These are phyloP conservation scores for Notothenia coriiceps DNA, from an alignment of 2,113 vertebrate species.

Conservation along the genomic window DNA sequence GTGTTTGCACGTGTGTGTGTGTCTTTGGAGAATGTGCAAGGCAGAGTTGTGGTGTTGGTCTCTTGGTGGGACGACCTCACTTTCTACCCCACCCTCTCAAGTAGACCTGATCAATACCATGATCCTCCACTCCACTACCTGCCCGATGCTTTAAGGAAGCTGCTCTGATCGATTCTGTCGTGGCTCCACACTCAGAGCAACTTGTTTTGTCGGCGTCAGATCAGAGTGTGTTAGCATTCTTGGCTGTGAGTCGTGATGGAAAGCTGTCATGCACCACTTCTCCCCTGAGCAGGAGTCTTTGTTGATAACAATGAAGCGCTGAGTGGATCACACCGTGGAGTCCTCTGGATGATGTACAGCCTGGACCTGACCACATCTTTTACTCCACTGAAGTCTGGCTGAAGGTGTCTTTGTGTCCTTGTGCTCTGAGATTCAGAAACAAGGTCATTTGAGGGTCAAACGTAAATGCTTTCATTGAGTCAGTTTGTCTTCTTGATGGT, in stretches of 20 bases:
- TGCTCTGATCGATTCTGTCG: constrained; percentile 42
- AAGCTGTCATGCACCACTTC: constrained; percentile 17
- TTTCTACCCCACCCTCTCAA: constrained; percentile 17
- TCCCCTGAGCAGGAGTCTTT: constrained; percentile 13
- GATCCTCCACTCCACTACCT: constrained; percentile 30
- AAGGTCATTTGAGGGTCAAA: constrained; percentile 58
- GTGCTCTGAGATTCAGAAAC: not conserved
- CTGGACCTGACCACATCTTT: not conserved
- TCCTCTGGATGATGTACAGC: not conserved
- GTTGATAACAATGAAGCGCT: constrained; percentile 11
- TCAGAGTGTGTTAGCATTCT: constrained; percentile 16
- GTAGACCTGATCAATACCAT: constrained; percentile 51
- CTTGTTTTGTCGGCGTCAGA: constrained; percentile 14
- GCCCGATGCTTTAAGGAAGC: constrained; percentile 13
- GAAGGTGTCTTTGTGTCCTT: not conserved
- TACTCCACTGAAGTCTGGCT: not conserved
- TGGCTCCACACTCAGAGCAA: constrained; percentile 3
- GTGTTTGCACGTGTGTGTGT: not conserved
- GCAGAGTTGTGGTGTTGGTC: constrained; percentile 35
- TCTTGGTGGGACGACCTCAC: not conserved
- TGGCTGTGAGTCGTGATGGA: not conserved
- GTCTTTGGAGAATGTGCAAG: constrained; percentile 3
- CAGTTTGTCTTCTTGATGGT: not conserved
- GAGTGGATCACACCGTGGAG: not conserved
- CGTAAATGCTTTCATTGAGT: not conserved